Base-by-base conservation (phyloP, 2,888 invertebrate species). In the Trichogramma evanescens region DNA sequence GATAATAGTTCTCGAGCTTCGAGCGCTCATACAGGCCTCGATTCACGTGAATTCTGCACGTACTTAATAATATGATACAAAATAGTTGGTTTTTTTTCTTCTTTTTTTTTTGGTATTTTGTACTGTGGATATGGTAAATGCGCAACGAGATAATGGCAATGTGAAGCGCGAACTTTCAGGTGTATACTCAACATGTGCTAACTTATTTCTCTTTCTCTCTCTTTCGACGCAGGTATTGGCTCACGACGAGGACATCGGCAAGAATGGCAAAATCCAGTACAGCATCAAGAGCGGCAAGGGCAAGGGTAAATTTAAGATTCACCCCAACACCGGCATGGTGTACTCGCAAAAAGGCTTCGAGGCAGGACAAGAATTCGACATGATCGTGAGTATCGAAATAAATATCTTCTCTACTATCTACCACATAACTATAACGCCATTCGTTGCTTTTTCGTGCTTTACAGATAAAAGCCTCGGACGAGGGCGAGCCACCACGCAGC, bases 201-300 rank as follows among this genome's bases (percentile, higher is more conserved):
- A 26, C 26, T 26, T 38, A 55, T 51, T 4, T 6, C 26, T 4
- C 8, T 48, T 55, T 26, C 45, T 55, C 50, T 8, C 26, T 26
- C 26, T 26, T 26, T 26, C 3, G 3, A 42, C 54, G 44, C 79
- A 90, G 86, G 89, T 94, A 66, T 81, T 89, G 66, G 95, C 95
- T 9, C 84, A 86, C 67, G 95, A 96, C 79, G 82, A 83, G 68
- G 95, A 96, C 78, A 81, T 82, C 57, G 93, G 91, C 6, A 84
- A 83, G 66, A 95, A 95, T 80, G 91, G 91, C 58, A 84, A 87
- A 68, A 85, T 95, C 67, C 86, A 86, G 38, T 95, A 95, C 82
- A 86, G 88, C 71, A 86, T 88, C 54, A 88, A 87, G 75, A 87
- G 89, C 9, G 91, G 91, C 9, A 83, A 87, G 66, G 89, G 89